Evolutionary conservation across 2,797 vertebrate species (phyloP), one percentile per base, ranked within the genome.

Genomic region (Lagodon rhomboides): DNA sequence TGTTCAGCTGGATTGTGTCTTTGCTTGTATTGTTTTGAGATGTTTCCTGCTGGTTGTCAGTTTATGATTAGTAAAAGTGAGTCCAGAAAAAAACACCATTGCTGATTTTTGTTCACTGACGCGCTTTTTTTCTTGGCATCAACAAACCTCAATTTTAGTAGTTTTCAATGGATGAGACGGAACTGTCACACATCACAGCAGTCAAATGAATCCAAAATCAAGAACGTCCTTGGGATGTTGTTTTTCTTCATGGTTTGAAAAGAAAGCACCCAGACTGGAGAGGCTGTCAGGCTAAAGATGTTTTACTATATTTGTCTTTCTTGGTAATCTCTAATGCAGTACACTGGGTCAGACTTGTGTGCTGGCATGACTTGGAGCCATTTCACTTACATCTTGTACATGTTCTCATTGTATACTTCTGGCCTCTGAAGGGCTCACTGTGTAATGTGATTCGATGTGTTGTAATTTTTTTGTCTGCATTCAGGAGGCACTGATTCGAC

Each of bases 401-500:
- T 56, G 16, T 59, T 73, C 6, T 65, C 34, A 25, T 53, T 80
- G 49, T 69, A 13, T 12, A 12, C 51, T 49, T 68, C 20, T 38
- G 30, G 50, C 56, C 69, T 62, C 59, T 38, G 0, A 56, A 58
- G 49, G 43, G 2, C 65, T 72, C 0, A 12, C 44, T 17, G 8
- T 77, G 46, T 58, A 66, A 82, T 30, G 70, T n/a, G 58, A 79
- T 69, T 41, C 18, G 50, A 47, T 38, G 27, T 58, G 41, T 44
- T 50, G 23, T 59, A 22, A 51, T 83, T 56, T 10, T 10, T 27
- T 54, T 38, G 41, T 38, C 18, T 56, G 54, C 46, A 0, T 76
- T 76, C 49, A 66, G 72, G 34, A 74, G 43, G 73, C 68, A 3
- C 61, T 41, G 75, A 76, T 64, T 71, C 0, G 30, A 58, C 72